Evolutionary conservation across 1,140 invertebrate species (phyloP).

Genomic region (Danaus plexippus): DNA sequence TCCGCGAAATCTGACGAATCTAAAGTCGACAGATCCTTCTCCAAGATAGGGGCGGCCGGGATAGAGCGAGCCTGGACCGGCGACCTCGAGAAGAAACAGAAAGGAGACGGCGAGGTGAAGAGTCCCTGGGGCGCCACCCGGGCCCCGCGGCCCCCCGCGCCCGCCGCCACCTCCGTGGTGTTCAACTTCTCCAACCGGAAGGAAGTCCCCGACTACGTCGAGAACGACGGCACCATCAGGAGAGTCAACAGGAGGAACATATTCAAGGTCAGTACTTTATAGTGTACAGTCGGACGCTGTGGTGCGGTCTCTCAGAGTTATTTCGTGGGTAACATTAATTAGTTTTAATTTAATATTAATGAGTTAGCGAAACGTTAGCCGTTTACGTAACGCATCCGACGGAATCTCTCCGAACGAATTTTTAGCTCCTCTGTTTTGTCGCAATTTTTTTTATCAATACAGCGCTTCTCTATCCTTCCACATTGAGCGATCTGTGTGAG

Average conservation of each 20-base stretch:
- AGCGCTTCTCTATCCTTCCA: no score
- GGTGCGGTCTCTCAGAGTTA: no score
- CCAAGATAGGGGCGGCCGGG: constrained; percentile 41
- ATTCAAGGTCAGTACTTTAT: constrained; percentile 76
- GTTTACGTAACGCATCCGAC: no score
- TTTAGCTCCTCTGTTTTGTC: no score
- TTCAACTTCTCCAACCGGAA: constrained; percentile 89
- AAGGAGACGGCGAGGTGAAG: constrained; percentile 28
- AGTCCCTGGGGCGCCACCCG: constrained; percentile 22
- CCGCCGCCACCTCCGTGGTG: constrained; percentile 80
- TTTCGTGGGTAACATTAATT: no score
- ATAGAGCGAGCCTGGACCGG: constrained; percentile 55
- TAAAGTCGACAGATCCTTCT: constrained; percentile 22
- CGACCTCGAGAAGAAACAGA: constrained; percentile 38
- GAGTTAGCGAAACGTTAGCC: no score
- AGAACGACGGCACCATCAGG: constrained; percentile 86
- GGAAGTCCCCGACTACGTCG: constrained; percentile 90
- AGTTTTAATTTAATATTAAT: no score
- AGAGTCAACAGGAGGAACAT: constrained; percentile 76
- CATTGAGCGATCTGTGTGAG: no score
- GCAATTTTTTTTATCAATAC: no score
- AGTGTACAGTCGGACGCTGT: no score
- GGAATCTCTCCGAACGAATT: no score
- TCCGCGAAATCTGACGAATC: constrained; percentile 24
- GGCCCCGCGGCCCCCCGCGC: constrained; percentile 28